A percentile compares a stretch with the other conserved stretches of the same genome.
These are phyloP conservation scores for Pelodytes ibericus DNA, from an alignment of 2,797 vertebrate species.

Conservation along the genomic window DNA sequence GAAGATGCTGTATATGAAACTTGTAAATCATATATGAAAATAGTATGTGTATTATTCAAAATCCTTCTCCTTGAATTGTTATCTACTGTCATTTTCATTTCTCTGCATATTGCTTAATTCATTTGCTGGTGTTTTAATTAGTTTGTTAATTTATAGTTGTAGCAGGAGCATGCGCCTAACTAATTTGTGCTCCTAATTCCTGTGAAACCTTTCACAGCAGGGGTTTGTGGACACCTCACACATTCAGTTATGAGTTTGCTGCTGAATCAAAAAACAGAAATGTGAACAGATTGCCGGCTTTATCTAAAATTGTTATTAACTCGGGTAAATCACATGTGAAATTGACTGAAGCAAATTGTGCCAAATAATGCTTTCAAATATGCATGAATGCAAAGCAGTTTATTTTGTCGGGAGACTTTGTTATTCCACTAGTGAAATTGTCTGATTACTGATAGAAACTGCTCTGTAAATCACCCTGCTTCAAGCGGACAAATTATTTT, in stretches of 20 bases:
- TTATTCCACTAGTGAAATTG: background rate
- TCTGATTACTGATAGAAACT: background rate
- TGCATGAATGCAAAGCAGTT: no score
- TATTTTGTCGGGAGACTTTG: background rate
- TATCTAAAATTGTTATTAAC: background rate
- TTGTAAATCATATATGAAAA: no score
- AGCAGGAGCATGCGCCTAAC: no score
- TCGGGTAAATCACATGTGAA: background rate
- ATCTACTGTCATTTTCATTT: no score
- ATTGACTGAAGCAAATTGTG: background rate
- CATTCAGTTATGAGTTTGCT: background rate
- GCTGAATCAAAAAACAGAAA: background rate
- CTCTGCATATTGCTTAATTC: no score
- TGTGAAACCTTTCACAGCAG: no score
- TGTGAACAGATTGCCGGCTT: background rate
- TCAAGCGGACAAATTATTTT: background rate
- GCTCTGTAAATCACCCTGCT: background rate
- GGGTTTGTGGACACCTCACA: background rate
- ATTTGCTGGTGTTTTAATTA: no score
- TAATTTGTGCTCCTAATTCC: no score
- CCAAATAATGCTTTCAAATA: background rate
- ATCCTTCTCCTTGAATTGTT: no score
- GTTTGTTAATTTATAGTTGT: no score
- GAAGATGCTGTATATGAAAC: no score
- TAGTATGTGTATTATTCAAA: no score